These are phyloP conservation scores for Alethe castanea DNA, from an alignment of 2,113 vertebrate genomes.

Conservation along the genomic window DNA sequence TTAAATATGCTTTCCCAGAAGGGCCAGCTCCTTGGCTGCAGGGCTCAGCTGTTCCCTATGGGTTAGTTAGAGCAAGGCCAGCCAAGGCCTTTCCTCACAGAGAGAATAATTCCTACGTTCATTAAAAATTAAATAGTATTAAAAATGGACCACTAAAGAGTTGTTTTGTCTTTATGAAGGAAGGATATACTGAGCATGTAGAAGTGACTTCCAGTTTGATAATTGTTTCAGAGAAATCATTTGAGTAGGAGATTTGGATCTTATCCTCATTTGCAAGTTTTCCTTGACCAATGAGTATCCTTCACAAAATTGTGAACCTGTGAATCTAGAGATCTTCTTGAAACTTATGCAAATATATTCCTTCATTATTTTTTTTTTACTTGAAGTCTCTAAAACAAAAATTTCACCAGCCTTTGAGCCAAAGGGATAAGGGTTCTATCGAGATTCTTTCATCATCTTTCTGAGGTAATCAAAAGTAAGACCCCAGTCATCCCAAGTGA, in stretches of 20 bases:
- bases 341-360: neutral
- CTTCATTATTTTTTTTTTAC: neutral
- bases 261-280: neutral
- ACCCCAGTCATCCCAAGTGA: neutral
- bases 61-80: accelerated
- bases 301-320: neutral
- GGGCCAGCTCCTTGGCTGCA: too few relatives aligned
- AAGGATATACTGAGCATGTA: neutral
- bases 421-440: neutral
- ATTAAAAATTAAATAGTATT: neutral
- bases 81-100: neutral
- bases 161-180: neutral
- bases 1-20: neutral
- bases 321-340: neutral
- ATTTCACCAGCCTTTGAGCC: neutral
- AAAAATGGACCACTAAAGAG: neutral
- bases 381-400: neutral
- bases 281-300: neutral
- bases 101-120: neutral
- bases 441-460: neutral
- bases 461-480: neutral
- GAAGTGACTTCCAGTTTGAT: neutral
- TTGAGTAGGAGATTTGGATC: neutral
- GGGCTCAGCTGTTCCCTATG: neutral
- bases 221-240: neutral